Conservation (phyloP, 2,888 invertebrate species). For the Ornithoptera alexandrae region DNA sequence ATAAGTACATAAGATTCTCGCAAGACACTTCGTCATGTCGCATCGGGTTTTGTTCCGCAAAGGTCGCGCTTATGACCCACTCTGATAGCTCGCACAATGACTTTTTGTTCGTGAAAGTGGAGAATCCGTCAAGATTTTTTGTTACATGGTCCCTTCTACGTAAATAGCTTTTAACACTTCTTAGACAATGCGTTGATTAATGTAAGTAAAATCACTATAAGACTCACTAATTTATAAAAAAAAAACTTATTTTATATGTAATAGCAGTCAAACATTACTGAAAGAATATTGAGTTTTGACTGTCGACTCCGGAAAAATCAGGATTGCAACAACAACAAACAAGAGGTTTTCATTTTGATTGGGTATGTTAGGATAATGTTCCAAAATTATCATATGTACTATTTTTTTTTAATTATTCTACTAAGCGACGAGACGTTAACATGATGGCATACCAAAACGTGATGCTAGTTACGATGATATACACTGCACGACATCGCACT, state of each 20-base stretch:
- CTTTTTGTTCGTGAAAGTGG: slow-evolving; percentile 19
- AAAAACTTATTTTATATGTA: neutral
- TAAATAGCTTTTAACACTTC: slow-evolving; percentile 18
- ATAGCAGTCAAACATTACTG: too few relatives aligned
- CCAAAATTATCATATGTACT: too few relatives aligned
- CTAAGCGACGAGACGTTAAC: too few relatives aligned
- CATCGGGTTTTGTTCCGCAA: slow-evolving; percentile 9
- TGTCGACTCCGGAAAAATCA: too few relatives aligned
- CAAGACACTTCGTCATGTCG: slow-evolving; percentile 24
- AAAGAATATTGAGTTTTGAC: too few relatives aligned
- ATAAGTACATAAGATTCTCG: slow-evolving; percentile 17
- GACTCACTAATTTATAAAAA: neutral
- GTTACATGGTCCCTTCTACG: neutral
- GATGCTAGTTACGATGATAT: too few relatives aligned
- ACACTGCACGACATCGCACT: too few relatives aligned
- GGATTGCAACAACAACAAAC: too few relatives aligned
- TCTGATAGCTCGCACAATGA: slow-evolving; percentile 24
- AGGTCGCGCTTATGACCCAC: slow-evolving; percentile 22
- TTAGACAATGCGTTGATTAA: neutral
- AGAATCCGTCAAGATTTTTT: slow-evolving; percentile 17
- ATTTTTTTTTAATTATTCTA: too few relatives aligned
- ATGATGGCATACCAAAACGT: too few relatives aligned
- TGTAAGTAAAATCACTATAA: neutral
- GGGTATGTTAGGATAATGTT: too few relatives aligned
- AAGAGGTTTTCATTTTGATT: too few relatives aligned